Evolutionary conservation across 1,140 invertebrate species (phyloP), one percentile per base, ranked within the genome.

Genomic region (Drosophila subpulchrella): DNA sequence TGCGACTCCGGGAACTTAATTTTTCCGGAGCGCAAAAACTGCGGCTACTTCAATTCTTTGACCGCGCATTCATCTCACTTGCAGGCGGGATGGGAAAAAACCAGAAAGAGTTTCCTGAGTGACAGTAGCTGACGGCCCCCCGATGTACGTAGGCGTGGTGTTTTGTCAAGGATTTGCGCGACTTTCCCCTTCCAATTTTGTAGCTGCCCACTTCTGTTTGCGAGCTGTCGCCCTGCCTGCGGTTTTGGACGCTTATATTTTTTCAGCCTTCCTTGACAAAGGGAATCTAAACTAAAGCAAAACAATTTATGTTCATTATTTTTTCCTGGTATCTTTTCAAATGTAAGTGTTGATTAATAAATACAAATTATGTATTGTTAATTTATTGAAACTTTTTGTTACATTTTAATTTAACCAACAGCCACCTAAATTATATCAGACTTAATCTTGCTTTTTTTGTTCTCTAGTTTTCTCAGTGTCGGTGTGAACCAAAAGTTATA

Each of bases 21-120:
- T 83, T 67, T 65, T 55, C 38, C 32, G 47, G 34, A 20, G 27
- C 17, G 47, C 67, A 79, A 58, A 58, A 78, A 78, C 70, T 78
- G 71, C 54, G 57, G 56, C 76, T 47, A 79, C 81, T 83, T 75
- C 80, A 75, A 57, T 44, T 70, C 50, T 63, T 54, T 32, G 34
- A 38, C 46, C 48, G 53, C 36, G 60, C 54, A 67, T 81, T 81
- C 73, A 67, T 54, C 62, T 75, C 80, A 71, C 63, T 62, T 70
- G 42, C 80, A 78, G 75, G 46, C 66, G 15, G 34, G 36, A n/a
- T 24, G 36, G 13, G 59, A 13, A 55, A 47, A 47, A 54, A 30
- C 24, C 8, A 24, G 63, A 32, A 32, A 27, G 17, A 50, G 62
- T 13, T 47, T 42, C 46, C 46, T 46, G 55, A 62, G 75, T 83